phyloP scores from a whole-genome alignment of 2,797 vertebrate genomes.

The Chrosomus eos region DNA sequence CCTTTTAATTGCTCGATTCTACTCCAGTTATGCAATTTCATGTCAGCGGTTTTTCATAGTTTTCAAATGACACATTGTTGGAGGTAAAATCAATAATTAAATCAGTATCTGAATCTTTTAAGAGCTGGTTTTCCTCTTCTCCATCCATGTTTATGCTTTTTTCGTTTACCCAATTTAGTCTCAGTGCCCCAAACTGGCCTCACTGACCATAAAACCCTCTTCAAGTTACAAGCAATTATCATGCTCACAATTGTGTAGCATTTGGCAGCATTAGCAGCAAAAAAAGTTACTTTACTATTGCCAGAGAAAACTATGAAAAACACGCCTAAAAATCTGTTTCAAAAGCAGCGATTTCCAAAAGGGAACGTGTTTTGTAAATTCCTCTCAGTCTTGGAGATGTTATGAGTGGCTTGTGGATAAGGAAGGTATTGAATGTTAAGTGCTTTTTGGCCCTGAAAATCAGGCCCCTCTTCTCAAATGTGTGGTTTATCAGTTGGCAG shows the following conservation, averaged over 20 bases:
- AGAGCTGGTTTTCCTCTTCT: neutral
- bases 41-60: neutral
- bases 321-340: slow-evolving; percentile 25
- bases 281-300: slow-evolving; percentile 26
- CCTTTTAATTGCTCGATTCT: neutral
- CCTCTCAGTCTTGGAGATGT: slow-evolving; percentile 27
- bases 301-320: slow-evolving; percentile 37
- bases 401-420: slow-evolving; percentile 26
- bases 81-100: too few relatives aligned
- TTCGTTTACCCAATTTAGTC: neutral
- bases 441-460: slow-evolving; percentile 25
- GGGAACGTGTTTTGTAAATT: slow-evolving; percentile 24
- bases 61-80: too few relatives aligned
- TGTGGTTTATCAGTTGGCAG: slow-evolving; percentile 45
- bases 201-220: slow-evolving; percentile 46
- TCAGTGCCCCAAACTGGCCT: slow-evolving; percentile 12
- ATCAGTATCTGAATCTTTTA: neutral
- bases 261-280: slow-evolving; percentile 22
- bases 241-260: slow-evolving; percentile 35
- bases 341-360: slow-evolving; percentile 30
- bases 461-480: slow-evolving; percentile 31
- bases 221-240: slow-evolving; percentile 57
- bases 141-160: neutral
- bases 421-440: slow-evolving; percentile 22
- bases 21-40: neutral